Percentiles rank a stretch among this genome's conserved stretches.
These are phyloP conservation scores for Urocynchramus pylzowi DNA, from an alignment of 2,113 vertebrate genomes.

Conservation along the genomic window DNA sequence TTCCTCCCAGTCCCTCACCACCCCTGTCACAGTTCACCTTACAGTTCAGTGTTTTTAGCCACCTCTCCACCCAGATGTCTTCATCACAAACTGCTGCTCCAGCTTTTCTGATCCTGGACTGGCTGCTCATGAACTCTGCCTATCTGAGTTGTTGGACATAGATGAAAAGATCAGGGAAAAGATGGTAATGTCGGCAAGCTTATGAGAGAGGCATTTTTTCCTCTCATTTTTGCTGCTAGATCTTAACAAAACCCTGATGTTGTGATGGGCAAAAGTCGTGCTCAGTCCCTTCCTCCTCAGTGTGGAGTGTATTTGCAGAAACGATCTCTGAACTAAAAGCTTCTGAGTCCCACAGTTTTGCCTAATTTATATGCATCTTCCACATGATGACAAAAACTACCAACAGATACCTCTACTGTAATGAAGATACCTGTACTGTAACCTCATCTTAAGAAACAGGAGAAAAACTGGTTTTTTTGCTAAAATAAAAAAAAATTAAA, in stretches of 20 bases:
- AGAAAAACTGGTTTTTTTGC: too few relatives aligned
- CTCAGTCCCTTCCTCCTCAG: neutral
- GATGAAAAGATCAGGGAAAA: neutral
- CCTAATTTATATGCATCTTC: neutral
- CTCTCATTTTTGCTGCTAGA: neutral
- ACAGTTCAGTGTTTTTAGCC: neutral
- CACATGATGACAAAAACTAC: neutral
- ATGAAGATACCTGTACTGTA: neutral
- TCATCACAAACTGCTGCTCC: neutral
- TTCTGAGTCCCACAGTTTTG: neutral
- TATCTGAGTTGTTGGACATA: neutral
- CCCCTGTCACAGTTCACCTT: neutral
- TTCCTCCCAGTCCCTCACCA: neutral
- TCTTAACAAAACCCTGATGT: neutral
- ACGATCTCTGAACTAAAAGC: neutral
- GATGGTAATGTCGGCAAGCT: neutral
- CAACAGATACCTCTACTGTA: neutral
- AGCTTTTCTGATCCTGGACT: neutral
- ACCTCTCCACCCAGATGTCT: neutral
- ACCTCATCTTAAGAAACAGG: too few relatives aligned
- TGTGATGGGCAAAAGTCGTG: neutral
- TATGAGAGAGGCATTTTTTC: neutral
- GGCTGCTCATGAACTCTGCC: neutral
- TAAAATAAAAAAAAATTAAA: too few relatives aligned
- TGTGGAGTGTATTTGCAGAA: neutral